These are phyloP conservation scores for Falco rusticolus DNA, from an alignment of 2,797 vertebrate species.

Conservation along the genomic window DNA sequence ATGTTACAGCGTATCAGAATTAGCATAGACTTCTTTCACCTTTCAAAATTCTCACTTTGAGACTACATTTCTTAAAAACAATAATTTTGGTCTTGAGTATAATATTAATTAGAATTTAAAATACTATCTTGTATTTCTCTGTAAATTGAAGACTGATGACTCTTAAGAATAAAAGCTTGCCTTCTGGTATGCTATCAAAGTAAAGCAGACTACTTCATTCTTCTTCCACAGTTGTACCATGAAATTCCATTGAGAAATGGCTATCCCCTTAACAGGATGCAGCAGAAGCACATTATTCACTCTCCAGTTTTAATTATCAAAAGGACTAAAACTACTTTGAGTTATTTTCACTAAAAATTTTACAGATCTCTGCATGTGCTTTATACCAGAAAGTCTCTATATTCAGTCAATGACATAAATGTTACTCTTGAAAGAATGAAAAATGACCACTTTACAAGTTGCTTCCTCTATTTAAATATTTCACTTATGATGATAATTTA, in stretches of 20 bases:
- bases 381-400: not conserved
- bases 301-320: not conserved
- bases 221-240: not conserved
- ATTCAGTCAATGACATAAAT: not conserved
- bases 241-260: slow-evolving; percentile 17
- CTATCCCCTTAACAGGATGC: not conserved
- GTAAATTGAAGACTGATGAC: not conserved
- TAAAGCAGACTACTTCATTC: not conserved
- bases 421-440: not conserved
- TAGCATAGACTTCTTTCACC: not conserved
- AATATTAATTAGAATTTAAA: not conserved
- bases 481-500: not conserved
- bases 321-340: not conserved
- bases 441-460: not conserved
- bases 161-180: not conserved
- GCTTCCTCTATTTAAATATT: not conserved
- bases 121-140: not conserved
- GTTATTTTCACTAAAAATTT: not conserved
- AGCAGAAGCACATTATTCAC: not conserved
- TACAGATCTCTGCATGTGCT: not conserved
- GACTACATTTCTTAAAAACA: not conserved
- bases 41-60: not conserved
- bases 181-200: not conserved
- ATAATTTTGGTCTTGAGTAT: not conserved
- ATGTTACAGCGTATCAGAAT: not conserved